phyloP scores from a whole-genome alignment of 35 echinoderm and acorn worm genomes.

The Acanthaster planci region DNA sequence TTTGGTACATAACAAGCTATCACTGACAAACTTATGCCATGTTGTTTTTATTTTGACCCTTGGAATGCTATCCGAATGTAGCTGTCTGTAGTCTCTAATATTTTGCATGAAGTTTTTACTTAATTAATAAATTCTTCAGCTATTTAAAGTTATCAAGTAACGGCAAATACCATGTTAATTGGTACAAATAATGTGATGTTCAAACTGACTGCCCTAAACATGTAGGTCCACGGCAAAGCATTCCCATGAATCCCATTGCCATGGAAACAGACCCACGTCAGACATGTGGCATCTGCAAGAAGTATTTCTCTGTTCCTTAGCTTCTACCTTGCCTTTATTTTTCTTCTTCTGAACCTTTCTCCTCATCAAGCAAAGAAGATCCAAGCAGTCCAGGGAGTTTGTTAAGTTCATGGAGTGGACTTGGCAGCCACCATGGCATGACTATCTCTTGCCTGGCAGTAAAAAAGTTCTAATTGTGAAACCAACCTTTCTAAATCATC shows the following conservation, averaged over 20 bases:
- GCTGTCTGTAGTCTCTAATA: too few species aligned
- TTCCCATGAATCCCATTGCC: neutral
- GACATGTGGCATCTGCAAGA: constrained; percentile 75
- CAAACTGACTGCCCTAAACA: neutral
- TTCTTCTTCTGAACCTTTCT: constrained; percentile 63
- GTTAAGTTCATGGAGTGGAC: constrained; percentile 39
- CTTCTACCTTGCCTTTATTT: constrained; percentile 89
- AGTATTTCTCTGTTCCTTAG: constrained; percentile 72
- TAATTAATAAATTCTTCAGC: too few species aligned
- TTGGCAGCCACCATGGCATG: constrained; percentile 3
- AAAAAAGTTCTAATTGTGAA: constrained; percentile 79
- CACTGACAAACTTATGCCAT: too few species aligned
- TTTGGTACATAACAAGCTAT: too few species aligned
- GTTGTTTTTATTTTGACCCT: too few species aligned
- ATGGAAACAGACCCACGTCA: constrained; percentile 22
- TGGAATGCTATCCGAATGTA: too few species aligned
- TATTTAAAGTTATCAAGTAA: too few species aligned
- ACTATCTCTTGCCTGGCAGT: constrained; percentile 75
- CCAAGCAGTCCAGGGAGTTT: constrained; percentile 44
- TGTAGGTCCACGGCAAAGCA: too few species aligned
- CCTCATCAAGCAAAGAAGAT: constrained; percentile 59
- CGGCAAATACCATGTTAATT: neutral
- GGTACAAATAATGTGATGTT: neutral
- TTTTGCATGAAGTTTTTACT: too few species aligned
- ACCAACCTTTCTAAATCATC: constrained; percentile 53